Evolutionary conservation across 2,888 invertebrate species (phyloP), one percentile per base, ranked within the genome.

Genomic region (Endomychus coccineus): DNA sequence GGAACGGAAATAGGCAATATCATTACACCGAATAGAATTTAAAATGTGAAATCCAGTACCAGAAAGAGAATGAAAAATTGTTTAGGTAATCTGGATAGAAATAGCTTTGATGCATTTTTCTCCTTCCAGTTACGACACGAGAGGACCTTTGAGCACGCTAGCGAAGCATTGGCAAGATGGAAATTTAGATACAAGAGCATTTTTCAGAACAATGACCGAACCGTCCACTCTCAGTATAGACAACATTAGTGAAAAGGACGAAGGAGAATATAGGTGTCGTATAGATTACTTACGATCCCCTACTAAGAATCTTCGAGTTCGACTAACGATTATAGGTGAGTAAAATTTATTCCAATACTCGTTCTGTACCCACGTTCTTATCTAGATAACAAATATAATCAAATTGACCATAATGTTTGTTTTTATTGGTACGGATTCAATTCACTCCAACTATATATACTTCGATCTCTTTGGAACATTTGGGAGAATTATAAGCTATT

Each of bases 281-380:
- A 83, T 87, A 30, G 87, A 88, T 66, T 87, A 84, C 66, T 75
- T 78, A 52, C 76, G 79, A 48, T 83, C 84, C 4, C 85, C 85
- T 0, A 86, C 87, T 6, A 76, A 78, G 47, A 85, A 86, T 61
- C 76, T 80, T 41, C 77, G 81, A 55, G 77, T 85, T 43, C 71
- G 77, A 45, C 71, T 88, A 39, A 77, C 77, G 48, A 78, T 87
- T 39, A 80, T 87, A 50, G 81, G 87, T 87, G 62, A 70, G 77
- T 22, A 21, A n/a, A 7, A 7, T n/a, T 19, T n/a, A 19, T 19
- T 19, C 21, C 21, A 19, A 6, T n/a, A 6, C 21, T n/a, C 21
- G 21, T 19, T 19, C 21, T 6, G 21, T n/a, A 19, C 6, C 9
- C 9, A 19, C 22, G 11, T 22, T 22, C 22, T 3, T 11, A 22